Evolutionary conservation across 2,113 vertebrate genomes (phyloP).

Genomic region (Raja brachyura): DNA sequence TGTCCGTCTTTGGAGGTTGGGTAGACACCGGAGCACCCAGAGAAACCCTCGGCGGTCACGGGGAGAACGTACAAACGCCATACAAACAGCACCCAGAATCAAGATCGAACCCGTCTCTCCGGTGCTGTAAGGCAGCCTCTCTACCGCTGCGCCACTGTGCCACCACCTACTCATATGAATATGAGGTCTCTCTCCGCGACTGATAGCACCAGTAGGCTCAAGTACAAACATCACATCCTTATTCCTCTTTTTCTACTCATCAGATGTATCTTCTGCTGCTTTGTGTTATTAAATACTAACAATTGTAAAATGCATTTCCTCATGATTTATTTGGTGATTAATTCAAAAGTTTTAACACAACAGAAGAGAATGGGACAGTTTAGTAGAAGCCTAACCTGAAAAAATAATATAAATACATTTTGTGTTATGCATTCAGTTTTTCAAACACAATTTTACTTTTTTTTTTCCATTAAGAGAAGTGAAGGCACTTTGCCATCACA

Average conservation of each 20-base stretch:
- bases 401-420: neutral
- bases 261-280: neutral
- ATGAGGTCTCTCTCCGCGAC: neutral
- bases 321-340: neutral
- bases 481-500: conserved; percentile 80
- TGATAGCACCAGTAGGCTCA: neutral
- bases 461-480: conserved; percentile 64
- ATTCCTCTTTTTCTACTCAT: neutral
- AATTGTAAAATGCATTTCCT: neutral
- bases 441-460: conserved; percentile 38
- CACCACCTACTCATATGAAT: too few relatives aligned
- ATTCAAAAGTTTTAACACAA: neutral
- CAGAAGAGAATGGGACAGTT: neutral
- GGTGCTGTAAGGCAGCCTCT: too few relatives aligned
- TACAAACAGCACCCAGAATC: too few relatives aligned
- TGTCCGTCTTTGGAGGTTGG: too few relatives aligned
- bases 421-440: neutral
- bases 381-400: neutral
- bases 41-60: too few relatives aligned
- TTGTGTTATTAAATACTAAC: too few relatives aligned
- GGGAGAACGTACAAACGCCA: too few relatives aligned
- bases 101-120: too few relatives aligned
- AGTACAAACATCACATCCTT: neutral
- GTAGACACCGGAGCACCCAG: too few relatives aligned
- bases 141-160: too few relatives aligned